phyloP scores from a whole-genome alignment of 2,888 invertebrate species.

The Melangyna quadrimaculata region DNA sequence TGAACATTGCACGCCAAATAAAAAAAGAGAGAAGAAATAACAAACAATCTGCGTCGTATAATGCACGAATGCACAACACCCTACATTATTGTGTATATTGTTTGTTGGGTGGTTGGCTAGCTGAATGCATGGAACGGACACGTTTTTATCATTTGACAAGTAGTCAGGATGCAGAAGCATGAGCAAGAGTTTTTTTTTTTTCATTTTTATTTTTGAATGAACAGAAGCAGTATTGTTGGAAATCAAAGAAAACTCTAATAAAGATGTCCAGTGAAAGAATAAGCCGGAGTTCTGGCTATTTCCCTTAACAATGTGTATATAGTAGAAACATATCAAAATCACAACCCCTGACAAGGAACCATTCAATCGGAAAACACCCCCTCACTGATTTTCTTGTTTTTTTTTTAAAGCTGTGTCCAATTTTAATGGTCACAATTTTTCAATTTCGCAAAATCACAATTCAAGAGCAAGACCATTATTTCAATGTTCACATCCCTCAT shows the following conservation, averaged over 20 bases:
- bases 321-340: neutral
- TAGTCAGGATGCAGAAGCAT: conserved; percentile 41
- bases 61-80: conserved; percentile 68
- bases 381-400: neutral
- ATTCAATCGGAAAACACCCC: conserved; percentile 45
- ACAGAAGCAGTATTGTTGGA: neutral
- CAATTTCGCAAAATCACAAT: conserved; percentile 54
- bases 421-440: conserved; percentile 57
- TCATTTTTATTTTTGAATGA: neutral
- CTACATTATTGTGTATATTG: conserved; percentile 25
- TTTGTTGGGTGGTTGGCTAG: conserved; percentile 27
- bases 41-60: conserved; percentile 69
- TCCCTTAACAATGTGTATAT: neutral
- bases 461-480: neutral
- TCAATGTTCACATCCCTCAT: neutral
- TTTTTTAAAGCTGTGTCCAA: conserved; percentile 46
- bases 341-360: neutral
- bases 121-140: conserved; percentile 38
- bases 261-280: conserved; percentile 30
- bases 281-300: neutral
- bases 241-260: conserved; percentile 50
- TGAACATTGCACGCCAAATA: conserved; percentile 41
- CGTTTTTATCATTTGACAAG: conserved; percentile 67
- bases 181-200: neutral
- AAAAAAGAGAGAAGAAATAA: conserved; percentile 22